Conservation (phyloP, 2,888 invertebrate species). For the Sminthurinus aureus region DNA sequence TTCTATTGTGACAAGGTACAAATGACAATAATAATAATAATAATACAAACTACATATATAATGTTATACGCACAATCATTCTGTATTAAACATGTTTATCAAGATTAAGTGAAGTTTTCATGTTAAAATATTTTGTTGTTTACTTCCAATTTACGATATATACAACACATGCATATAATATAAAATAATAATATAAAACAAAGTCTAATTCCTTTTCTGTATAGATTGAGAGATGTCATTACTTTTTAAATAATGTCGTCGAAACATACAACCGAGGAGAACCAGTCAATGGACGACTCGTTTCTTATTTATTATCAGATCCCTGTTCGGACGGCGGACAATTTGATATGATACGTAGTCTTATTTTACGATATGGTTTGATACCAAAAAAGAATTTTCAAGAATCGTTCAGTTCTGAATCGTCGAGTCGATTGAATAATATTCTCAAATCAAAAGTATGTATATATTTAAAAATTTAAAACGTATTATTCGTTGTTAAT, state of each 20-base stretch:
- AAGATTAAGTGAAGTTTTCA: no score
- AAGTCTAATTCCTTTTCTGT: no score
- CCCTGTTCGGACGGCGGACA: conserved; percentile 89
- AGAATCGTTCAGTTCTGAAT: conserved; percentile 80
- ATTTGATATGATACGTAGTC: conserved; percentile 91
- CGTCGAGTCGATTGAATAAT: conserved; percentile 77
- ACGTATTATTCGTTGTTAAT: no score
- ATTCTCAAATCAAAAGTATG: conserved; percentile 66
- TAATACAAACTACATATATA: no score
- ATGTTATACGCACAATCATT: no score
- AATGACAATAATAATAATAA: no score
- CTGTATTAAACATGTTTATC: no score
- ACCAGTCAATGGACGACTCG: conserved; percentile 23
- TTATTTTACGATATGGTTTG: conserved; percentile 87
- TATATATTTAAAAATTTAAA: no score
- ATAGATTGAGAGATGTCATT: conserved; percentile 83
- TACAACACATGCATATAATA: background rate
- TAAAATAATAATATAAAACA: background rate
- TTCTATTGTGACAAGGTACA: conserved; percentile 89
- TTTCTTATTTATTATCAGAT: conserved; percentile 67
- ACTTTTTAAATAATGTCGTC: conserved; percentile 82
- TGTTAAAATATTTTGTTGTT: no score
- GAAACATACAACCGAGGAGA: conserved; percentile 78
- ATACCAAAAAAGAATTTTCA: conserved; percentile 90
- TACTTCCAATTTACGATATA: background rate